Base-by-base conservation (phyloP, 2,113 vertebrate genomes). In the Galemys pyrenaicus region DNA sequence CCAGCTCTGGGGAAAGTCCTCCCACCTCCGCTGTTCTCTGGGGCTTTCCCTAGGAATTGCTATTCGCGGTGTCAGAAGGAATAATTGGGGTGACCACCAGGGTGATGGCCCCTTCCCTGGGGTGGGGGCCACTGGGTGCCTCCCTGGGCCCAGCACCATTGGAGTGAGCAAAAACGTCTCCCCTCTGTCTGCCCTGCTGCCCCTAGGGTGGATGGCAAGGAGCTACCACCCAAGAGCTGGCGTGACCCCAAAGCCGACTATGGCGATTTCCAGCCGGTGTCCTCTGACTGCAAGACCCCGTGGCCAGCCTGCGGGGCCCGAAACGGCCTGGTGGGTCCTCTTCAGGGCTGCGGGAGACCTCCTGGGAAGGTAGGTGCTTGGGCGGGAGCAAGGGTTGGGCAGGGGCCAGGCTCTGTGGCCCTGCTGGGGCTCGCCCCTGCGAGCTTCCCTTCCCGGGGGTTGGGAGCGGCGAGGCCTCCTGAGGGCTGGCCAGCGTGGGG, bases 121-220 rank as follows among this genome's bases (percentile, higher is more conserved):
- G 20, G 32, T 28, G 35, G 35, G 0, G 37, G 16, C 22, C n/a
- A n/a, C 10, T 22, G 17, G 32, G 35, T 20, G 2, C 44, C 64
- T 73, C 39, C 22, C 60, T 56, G 56, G 30, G 12, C 56, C 87
- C 60, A 24, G 19, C 58, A 41, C 15, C 37, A 12, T 7, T 44
- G 26, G 37, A 64, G 30, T 44, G 12, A 37, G 24, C 10, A 1
- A 54, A 8, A 46, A 9, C 12, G 49, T 30, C 71, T 94, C 67
- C 95, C 13, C 26, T 3, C 3, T 2, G 0, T 51, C 30, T 89
- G 3, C 32, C 24, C 87, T 51, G 9, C 92, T 64, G 24, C 32
- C 65, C n/a, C 0, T 90, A 99, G 99, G 97, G 99, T 99, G 98
- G 99, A 99, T 58, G 99, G 99, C 88, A 99, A 99, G 97, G 99